Evolutionary conservation across 2,113 vertebrate genomes (phyloP).

Genomic region (Arenaria interpres): DNA sequence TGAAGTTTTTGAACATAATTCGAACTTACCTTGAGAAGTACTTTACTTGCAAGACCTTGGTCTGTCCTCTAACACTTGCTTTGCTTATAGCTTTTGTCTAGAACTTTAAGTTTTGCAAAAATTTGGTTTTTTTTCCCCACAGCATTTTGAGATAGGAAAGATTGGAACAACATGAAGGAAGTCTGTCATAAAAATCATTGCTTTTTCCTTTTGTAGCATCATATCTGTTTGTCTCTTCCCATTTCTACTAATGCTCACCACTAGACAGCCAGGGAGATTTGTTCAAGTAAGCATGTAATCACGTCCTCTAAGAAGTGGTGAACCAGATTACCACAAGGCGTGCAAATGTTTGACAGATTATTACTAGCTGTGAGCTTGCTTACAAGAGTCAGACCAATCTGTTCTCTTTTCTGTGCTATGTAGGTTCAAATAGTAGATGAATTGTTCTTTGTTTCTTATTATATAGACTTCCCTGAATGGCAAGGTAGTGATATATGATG

Average conservation of each 20-base stretch:
- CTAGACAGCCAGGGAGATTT: constrained; percentile 52
- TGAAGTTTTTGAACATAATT: not conserved
- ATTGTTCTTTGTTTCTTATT: not conserved
- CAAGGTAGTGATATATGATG: not conserved
- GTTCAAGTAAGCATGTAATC: constrained; percentile 59
- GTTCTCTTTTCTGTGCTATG: not conserved
- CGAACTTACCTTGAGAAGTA: not conserved
- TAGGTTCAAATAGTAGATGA: not conserved
- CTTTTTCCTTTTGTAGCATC: not conserved
- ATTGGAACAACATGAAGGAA: not conserved
- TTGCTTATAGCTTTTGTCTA: not conserved
- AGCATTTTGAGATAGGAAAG: not conserved
- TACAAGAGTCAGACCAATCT: not conserved
- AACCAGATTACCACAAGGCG: constrained; percentile 36
- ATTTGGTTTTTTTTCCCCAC: not conserved
- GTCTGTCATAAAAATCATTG: not conserved
- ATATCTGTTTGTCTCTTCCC: constrained; percentile 13
- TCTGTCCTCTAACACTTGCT: not conserved
- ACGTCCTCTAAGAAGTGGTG: constrained; percentile 43
- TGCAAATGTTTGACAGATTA: constrained; percentile 49
- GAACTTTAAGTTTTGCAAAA: not conserved
- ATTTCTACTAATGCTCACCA: constrained; percentile 6
- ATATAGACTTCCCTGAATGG: not conserved
- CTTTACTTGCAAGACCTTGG: not conserved
- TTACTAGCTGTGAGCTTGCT: constrained; percentile 1